Base-by-base conservation (phyloP, 2,113 vertebrate species). In the Dunckerocampus dactyliophorus region DNA sequence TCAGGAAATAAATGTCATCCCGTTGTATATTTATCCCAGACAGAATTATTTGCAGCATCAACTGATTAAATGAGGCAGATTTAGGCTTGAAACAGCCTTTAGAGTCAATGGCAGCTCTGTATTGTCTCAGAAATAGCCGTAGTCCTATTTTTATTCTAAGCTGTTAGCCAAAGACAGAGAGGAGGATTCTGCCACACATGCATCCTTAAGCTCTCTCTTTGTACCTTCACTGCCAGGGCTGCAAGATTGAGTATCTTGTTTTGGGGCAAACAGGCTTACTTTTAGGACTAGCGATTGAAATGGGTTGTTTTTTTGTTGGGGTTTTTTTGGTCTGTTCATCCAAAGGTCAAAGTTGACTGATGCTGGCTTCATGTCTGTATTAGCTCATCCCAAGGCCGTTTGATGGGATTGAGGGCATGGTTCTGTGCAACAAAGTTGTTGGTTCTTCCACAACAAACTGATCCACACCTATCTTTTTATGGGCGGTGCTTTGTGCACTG, bases 11-110 rank as follows among this genome's bases (percentile, higher is more conserved):
- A 24, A 16, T 31, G 6, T 31, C n/a, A 34, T 53, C 31, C 31
- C 17, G 17, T 34, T 11, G 9, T n/a, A 43, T 43, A 6, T 17
- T 6, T 34, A 52, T 9, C 28, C 16, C 28, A 37, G 28, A 19
- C n/a, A 55, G 10, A 39, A 19, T 37, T 37, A 55, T 55, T 37
- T 13, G 7, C 11, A 55, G 19, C 34, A 37, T 55, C 31, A 55
- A 55, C 6, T 55, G n/a, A 43, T 43, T 2, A 11, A 19, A 55
- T 13, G 53, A 55, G 63, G 59, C 45, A 66, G 54, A 73, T 66
- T 31, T 49, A 54, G 62, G 43, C 48, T 49, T 69, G 63, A 58
- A 62, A 72, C 45, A 55, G 61, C 31, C 39, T 20, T 47, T 37
- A 43, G 47, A 62, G 48, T 21, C 24, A n/a, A 59, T 43, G 57